Evolutionary conservation across 2,113 vertebrate species (phyloP).

Genomic region (Gallinago jamesoni): DNA sequence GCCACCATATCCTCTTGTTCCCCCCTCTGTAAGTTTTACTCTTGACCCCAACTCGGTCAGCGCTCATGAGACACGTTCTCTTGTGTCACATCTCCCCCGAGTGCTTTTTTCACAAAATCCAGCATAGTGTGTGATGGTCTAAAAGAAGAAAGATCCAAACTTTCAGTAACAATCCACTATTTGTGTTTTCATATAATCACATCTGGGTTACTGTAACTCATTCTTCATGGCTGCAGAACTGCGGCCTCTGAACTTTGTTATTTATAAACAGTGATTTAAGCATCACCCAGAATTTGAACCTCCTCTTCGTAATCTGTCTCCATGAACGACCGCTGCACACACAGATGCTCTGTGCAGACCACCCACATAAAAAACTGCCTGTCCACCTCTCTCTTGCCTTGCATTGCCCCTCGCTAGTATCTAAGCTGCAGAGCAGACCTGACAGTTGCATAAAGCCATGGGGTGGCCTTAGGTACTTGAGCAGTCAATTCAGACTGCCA

Average conservation of each 20-base stretch:
- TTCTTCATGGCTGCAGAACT: background rate
- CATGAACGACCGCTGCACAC: fast-evolving
- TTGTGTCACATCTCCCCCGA: background rate
- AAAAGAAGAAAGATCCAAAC: background rate
- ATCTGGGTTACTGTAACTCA: background rate
- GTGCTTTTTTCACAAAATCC: background rate
- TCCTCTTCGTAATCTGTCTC: background rate
- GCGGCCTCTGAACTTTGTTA: background rate
- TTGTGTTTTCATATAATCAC: background rate
- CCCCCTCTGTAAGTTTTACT: background rate
- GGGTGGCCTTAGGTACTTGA: background rate
- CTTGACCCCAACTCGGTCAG: background rate
- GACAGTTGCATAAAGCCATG: background rate
- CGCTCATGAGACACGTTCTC: background rate
- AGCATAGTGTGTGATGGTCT: background rate
- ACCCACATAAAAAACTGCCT: background rate
- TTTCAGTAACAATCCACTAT: background rate
- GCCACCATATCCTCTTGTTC: background rate
- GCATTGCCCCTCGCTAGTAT: background rate
- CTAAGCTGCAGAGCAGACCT: background rate
- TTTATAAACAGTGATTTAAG: background rate
- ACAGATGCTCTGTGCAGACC: background rate
- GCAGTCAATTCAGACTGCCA: background rate
- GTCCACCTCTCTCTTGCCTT: background rate
- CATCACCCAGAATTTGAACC: background rate